Base-by-base conservation (phyloP, 2,888 invertebrate species). In the Pilophorus perplexus region DNA sequence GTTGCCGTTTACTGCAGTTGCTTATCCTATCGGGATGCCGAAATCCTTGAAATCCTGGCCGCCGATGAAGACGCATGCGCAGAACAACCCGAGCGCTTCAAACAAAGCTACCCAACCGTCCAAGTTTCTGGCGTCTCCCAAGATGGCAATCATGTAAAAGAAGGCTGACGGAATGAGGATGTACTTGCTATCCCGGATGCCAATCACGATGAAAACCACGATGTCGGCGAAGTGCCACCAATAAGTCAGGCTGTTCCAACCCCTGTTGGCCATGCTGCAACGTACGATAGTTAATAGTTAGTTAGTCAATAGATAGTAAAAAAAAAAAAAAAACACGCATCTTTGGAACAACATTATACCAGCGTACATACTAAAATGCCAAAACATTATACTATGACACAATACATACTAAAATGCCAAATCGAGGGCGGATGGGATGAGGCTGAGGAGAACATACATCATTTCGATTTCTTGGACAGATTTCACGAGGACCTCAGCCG, bases 151-250 rank as follows among this genome's bases (percentile, higher is more conserved):
- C 6, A 52, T 14, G 33, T 28, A 52, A 27, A 16, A 27, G 52
- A 52, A 8, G 1, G 28, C 52, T 3, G 25, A 20, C 28, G 28
- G 16, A 18, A 52, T 3, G 14, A 52, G 33, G 16, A 52, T 52
- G 28, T 52, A 52, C 52, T 52, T 52, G 3, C 28, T 14, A 18
- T 52, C 52, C 27, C 16, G 25, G 52, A 52, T 16, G 27, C 25
- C 52, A 8, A 52, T 28, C 16, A n/a, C 18, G 33, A 22, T 18
- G n/a, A 52, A n/a, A 1, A 28, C 5, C 2, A 10, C 28, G 16
- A 28, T 33, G 6, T 3, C 16, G 28, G 28, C 6, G 8, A 52
- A 14, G 33, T 52, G 52, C 14, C 16, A 16, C 52, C 25, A 14
- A 6, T 27, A 28, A 6, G 52, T 52, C 10, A 52, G 18, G 3